These are phyloP conservation scores for Drosophila azteca DNA, from an alignment of 1,140 invertebrate species.

Conservation along the genomic window DNA sequence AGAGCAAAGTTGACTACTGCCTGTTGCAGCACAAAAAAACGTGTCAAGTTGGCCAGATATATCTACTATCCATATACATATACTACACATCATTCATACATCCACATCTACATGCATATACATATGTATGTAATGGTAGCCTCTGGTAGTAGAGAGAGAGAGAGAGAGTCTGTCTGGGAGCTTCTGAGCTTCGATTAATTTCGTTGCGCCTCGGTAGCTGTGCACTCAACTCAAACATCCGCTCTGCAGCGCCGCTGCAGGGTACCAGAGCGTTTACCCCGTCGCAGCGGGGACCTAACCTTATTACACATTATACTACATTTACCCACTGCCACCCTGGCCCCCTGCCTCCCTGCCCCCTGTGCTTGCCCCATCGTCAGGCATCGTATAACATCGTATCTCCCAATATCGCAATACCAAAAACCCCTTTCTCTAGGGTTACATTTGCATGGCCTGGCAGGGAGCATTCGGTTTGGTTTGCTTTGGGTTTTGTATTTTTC, in stretches of 20 bases:
- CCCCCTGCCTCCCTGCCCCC: no score
- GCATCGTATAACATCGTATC: slow-evolving; percentile 33
- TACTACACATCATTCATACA: not conserved
- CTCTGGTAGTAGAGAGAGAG: no score
- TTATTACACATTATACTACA: slow-evolving; percentile 15
- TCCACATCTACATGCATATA: no score
- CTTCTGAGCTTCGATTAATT: slow-evolving; percentile 73
- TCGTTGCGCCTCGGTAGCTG: slow-evolving; percentile 80
- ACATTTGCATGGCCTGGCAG: no score
- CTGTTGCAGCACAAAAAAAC: slow-evolving; percentile 66
- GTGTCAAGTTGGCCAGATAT: slow-evolving; percentile 76
- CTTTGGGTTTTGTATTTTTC: no score
- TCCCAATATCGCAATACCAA: not conserved
- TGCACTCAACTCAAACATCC: slow-evolving; percentile 79
- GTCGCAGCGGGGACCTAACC: slow-evolving; percentile 5
- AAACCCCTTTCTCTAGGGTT: slow-evolving; percentile 8
- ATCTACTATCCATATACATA: slow-evolving; percentile 42
- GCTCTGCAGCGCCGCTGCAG: slow-evolving; percentile 34
- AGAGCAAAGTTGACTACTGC: slow-evolving; percentile 55
- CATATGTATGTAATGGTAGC: no score
- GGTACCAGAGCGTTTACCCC: slow-evolving; percentile 24
- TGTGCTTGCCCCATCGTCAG: slow-evolving; percentile 1
- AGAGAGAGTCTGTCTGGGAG: slow-evolving; percentile 2
- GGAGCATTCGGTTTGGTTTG: no score
- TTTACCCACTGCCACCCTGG: slow-evolving; percentile 10